Percentiles rank a stretch among this genome's conserved stretches.
Evolutionary conservation across 1,140 invertebrate species (phyloP).

Genomic region (Drosophila jambulina): DNA sequence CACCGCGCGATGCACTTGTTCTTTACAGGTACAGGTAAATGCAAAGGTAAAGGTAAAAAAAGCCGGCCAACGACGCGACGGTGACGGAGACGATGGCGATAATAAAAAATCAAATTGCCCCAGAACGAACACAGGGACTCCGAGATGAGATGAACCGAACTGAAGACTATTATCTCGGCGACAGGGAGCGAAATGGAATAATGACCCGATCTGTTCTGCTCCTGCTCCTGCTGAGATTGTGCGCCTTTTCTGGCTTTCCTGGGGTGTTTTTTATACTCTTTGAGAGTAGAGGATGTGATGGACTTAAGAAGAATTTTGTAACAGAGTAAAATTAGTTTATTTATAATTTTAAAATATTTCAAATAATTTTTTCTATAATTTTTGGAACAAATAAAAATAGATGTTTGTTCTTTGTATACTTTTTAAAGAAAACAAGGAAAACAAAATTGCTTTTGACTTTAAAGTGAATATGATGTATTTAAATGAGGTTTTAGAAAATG

Average conservation of each 20-base stretch:
- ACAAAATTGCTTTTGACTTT: neutral
- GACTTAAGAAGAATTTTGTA: neutral
- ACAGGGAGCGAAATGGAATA: conserved; percentile 18
- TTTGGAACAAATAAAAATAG: neutral
- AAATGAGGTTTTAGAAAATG: rapidly evolving
- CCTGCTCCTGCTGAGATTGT: conserved; percentile 29
- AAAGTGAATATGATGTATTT: neutral
- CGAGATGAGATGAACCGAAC: conserved; percentile 39
- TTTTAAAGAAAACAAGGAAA: neutral
- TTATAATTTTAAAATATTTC: neutral
- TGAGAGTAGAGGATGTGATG: neutral
- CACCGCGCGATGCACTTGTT: conserved; percentile 53
- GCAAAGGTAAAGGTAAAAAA: conserved; percentile 11
- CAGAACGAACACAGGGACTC: conserved; percentile 19
- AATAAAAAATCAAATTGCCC: conserved; percentile 67
- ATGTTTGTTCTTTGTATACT: neutral
- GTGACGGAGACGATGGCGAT: conserved; percentile 23
- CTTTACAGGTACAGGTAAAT: conserved; percentile 24
- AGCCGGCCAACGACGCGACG: conserved; percentile 24
- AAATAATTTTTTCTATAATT: too few relatives aligned
- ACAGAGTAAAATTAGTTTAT: neutral
- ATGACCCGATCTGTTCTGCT: conserved; percentile 33
- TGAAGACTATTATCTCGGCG: conserved; percentile 53
- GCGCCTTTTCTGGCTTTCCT: conserved; percentile 17
- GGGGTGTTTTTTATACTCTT: conserved; percentile 9